A percentile compares a stretch with the other conserved stretches of the same genome.
Evolutionary conservation across 2,888 invertebrate species (phyloP).

Genomic region (Mesoligia furuncula): DNA sequence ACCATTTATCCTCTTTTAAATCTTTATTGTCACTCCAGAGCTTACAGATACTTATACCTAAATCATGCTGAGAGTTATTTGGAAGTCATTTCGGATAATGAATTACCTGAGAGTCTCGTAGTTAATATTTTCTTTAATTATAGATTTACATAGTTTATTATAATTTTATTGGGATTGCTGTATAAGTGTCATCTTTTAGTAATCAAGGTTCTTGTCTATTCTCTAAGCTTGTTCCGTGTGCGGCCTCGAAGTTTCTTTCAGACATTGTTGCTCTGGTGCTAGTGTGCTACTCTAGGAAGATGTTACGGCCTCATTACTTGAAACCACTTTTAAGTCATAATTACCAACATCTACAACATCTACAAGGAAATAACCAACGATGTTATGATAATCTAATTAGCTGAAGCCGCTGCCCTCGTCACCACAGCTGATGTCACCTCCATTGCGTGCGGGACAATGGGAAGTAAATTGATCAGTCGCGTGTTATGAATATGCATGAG

Average conservation of each 20-base stretch:
- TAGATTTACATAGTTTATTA: neutral
- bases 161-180: neutral
- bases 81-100: conserved; percentile 37
- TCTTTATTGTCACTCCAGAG: conserved; percentile 58
- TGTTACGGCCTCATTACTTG: neutral
- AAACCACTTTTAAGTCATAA: neutral
- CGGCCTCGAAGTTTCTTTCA: too few species aligned
- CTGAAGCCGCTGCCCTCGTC: neutral
- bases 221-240: neutral
- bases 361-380: too few species aligned
- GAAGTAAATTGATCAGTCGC: conserved; percentile 27
- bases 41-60: conserved; percentile 31
- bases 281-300: neutral
- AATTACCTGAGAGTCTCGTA: conserved; percentile 20
- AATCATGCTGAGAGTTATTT: conserved; percentile 33
- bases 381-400: neutral
- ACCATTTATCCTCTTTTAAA: conserved; percentile 52
- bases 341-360: neutral
- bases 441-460: conserved; percentile 35
- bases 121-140: conserved; percentile 1
- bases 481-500: conserved; percentile 45
- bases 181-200: neutral
- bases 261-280: neutral
- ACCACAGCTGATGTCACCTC: conserved; percentile 12
- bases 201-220: neutral